A percentile compares a stretch with the other conserved stretches of the same genome.
phyloP scores from a whole-genome alignment of 2,888 invertebrate species.

The Microchrysa polita region DNA sequence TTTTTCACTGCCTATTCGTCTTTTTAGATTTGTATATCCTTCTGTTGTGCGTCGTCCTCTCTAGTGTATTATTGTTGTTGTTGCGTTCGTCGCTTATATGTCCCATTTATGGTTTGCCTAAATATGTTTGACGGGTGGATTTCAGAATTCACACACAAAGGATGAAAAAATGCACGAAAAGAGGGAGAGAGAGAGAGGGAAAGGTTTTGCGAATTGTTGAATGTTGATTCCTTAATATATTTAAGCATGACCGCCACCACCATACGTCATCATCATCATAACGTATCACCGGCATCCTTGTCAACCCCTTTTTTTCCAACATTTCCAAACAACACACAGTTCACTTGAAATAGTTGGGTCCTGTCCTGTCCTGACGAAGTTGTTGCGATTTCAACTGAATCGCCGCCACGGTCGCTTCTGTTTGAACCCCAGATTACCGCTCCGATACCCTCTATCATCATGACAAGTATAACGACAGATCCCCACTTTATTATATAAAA shows the following conservation, averaged over 20 bases:
- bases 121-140: background rate
- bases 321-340: no score
- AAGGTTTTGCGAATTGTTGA: slow-evolving; percentile 1
- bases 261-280: no score
- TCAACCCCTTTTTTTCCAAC: slow-evolving; percentile 21
- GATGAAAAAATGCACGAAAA: background rate
- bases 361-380: no score
- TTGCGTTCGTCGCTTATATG: background rate
- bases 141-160: no score
- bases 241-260: no score
- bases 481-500: slow-evolving; percentile 1
- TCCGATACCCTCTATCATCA: slow-evolving; percentile 20
- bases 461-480: slow-evolving; percentile 19
- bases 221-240: background rate
- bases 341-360: slow-evolving; percentile 10
- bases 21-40: background rate
- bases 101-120: background rate
- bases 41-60: no score
- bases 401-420: no score
- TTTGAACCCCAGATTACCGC: slow-evolving; percentile 6
- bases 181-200: no score
- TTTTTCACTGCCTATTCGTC: background rate
- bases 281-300: no score
- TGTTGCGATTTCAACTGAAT: no score
- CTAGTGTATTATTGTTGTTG: no score